These are phyloP conservation scores for Saguinus oedipus DNA, from an alignment of 2,797 vertebrate genomes.

Conservation along the genomic window DNA sequence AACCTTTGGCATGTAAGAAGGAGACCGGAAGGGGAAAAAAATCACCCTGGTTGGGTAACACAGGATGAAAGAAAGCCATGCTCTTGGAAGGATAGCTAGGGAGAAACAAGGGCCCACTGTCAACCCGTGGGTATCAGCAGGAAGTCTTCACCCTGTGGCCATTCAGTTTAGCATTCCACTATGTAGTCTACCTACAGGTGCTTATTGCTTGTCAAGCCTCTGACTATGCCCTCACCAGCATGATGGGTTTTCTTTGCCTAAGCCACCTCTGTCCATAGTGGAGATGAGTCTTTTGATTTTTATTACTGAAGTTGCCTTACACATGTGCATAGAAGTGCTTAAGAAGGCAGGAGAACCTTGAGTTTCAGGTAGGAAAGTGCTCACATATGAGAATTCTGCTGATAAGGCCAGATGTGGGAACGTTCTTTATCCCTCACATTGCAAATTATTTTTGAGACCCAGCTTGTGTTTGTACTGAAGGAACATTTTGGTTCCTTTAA, in stretches of 20 bases:
- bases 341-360: not conserved
- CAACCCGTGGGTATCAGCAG: fast-evolving
- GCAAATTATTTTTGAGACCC: not conserved
- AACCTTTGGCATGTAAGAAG: not conserved
- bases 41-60: not conserved
- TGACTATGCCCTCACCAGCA: fast-evolving
- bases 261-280: too few relatives aligned
- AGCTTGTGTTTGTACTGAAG: not conserved
- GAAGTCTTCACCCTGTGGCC: not conserved
- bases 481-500: not conserved
- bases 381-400: not conserved
- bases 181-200: fast-evolving
- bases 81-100: not conserved
- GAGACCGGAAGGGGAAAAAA: not conserved
- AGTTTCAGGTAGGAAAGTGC: not conserved
- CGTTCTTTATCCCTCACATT: not conserved
- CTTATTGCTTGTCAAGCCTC: not conserved
- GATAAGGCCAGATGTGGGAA: not conserved
- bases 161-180: fast-evolving
- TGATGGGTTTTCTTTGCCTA: not conserved
- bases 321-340: fast-evolving
- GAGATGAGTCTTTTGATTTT: not conserved
- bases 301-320: not conserved
- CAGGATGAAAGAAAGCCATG: not conserved
- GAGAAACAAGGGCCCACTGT: not conserved